Percentiles rank a stretch among this genome's conserved stretches.
Evolutionary conservation across 1,140 invertebrate genomes (phyloP).

Genomic region (Drosophila pachea): DNA sequence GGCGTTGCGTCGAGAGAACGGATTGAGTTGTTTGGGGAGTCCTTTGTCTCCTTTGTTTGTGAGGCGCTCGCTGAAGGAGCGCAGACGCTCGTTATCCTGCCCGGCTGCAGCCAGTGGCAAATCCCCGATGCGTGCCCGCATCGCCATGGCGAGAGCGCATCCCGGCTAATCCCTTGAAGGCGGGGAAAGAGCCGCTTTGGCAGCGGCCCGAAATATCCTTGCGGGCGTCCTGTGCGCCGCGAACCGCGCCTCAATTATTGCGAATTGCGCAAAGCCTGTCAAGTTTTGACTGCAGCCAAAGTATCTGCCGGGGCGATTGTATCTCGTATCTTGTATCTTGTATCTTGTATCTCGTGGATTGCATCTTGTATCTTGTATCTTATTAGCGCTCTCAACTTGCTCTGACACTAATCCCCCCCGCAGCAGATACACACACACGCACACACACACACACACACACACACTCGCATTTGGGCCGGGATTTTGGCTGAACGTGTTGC

Average conservation of each 20-base stretch:
- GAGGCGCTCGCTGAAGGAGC: too few relatives aligned
- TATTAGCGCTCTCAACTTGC: constrained; percentile 66
- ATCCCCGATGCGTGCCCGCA: constrained; percentile 15
- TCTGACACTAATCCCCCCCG: constrained; percentile 61
- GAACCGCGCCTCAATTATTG: constrained; percentile 58
- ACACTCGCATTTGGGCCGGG: constrained; percentile 3
- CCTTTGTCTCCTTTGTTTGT: too few relatives aligned
- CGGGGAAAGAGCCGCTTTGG: constrained; percentile 50
- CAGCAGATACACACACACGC: constrained; percentile 1
- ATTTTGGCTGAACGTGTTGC: constrained; percentile 24
- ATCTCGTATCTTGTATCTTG: constrained; percentile 27
- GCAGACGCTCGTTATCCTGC: not conserved
- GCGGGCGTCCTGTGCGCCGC: not conserved
- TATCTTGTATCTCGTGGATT: constrained; percentile 23
- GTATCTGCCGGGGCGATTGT: too few relatives aligned
- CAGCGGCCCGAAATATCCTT: constrained; percentile 38
- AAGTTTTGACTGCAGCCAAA: constrained; percentile 55
- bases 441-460: constrained; percentile 2
- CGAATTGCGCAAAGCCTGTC: constrained; percentile 69
- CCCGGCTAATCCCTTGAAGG: constrained; percentile 16
- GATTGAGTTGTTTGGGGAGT: too few relatives aligned
- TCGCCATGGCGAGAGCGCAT: constrained; percentile 13
- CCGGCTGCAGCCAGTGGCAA: constrained; percentile 1
- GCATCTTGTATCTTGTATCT: constrained; percentile 46
- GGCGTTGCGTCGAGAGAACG: too few relatives aligned